Evolutionary conservation across 2,113 vertebrate species (phyloP).

Genomic region (Trogon surrucura): DNA sequence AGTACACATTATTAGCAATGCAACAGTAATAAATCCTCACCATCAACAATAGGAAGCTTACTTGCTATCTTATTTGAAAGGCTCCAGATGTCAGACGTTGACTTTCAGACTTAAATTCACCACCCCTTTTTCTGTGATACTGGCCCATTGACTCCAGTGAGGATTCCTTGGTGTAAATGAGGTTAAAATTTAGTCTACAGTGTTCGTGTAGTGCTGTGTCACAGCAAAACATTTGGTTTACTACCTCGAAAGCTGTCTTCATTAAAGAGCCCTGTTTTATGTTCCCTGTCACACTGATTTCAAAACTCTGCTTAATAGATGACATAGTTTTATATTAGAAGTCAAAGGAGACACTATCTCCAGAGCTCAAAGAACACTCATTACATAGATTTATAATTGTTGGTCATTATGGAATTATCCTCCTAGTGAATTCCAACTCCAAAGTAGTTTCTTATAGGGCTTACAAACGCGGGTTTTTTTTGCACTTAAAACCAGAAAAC

Average conservation of each 20-base stretch:
- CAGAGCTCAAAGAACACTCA: neutral
- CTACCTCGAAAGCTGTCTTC: neutral
- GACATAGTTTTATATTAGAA: neutral
- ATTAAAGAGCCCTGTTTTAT: neutral
- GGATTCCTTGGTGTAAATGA: neutral
- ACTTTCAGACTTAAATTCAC: neutral
- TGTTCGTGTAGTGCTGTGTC: neutral
- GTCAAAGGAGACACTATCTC: neutral
- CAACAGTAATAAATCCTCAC: neutral
- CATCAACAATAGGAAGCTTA: neutral
- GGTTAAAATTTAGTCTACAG: neutral
- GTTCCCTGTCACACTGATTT: neutral
- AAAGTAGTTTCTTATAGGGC: neutral
- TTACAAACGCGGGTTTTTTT: neutral
- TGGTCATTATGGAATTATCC: neutral
- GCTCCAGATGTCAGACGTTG: neutral
- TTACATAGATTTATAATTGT: neutral
- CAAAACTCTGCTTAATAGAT: neutral
- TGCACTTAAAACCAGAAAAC: conserved; percentile 25
- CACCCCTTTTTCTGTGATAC: neutral
- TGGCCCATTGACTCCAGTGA: neutral
- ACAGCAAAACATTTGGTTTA: neutral
- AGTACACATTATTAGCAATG: neutral
- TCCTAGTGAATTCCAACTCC: neutral
- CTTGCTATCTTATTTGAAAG: neutral